phyloP scores from a whole-genome alignment of 2,113 vertebrate genomes.

The Cochlearius cochlearius region DNA sequence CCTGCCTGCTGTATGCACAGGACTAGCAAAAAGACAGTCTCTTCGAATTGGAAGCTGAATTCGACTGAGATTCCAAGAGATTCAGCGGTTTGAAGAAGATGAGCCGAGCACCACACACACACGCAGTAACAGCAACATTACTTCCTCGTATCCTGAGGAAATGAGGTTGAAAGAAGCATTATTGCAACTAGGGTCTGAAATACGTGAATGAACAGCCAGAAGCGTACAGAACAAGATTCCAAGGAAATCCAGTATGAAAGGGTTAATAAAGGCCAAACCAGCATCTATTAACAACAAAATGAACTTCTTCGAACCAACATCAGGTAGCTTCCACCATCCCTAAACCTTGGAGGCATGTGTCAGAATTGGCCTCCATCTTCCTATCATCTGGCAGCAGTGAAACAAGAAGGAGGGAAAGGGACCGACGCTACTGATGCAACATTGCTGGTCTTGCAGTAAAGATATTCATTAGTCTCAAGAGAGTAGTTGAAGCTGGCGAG shows the following conservation, averaged over 20 bases:
- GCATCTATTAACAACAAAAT: background rate
- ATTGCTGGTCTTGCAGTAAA: background rate
- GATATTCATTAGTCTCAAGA: background rate
- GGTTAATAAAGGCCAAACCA: background rate
- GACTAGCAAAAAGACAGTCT: background rate
- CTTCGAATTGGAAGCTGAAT: background rate
- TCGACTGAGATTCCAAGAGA: background rate
- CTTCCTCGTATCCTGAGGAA: background rate
- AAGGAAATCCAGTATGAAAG: background rate
- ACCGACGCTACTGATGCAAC: rapidly evolving
- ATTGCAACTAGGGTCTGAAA: background rate
- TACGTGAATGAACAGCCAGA: background rate
- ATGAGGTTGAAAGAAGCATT: background rate
- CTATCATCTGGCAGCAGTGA: background rate
- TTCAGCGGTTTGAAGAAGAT: background rate
- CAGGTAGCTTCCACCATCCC: background rate
- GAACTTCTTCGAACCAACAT: background rate
- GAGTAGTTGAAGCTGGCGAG: background rate
- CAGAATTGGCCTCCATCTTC: background rate
- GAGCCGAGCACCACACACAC: background rate
- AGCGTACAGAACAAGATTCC: background rate
- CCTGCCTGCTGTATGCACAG: background rate
- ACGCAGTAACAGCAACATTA: background rate
- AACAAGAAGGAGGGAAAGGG: background rate
- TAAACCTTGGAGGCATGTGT: background rate